Evolutionary conservation across 2,113 vertebrate species (phyloP).

Genomic region (Oryzias woworae): DNA sequence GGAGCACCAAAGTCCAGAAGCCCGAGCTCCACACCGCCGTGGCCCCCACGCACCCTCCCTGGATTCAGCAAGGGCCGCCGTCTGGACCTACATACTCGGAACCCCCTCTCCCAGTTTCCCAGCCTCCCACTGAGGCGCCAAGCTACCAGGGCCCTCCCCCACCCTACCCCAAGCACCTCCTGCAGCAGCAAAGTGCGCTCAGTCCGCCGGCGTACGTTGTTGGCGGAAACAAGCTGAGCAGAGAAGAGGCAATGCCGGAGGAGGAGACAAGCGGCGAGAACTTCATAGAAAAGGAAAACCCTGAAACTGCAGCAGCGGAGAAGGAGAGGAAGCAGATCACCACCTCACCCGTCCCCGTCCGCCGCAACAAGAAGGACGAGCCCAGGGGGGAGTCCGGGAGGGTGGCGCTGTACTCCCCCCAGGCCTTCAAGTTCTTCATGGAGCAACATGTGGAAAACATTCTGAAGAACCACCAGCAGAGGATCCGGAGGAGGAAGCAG

Average conservation of each 20-base stretch:
- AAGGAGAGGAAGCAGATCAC: conserved; percentile 97
- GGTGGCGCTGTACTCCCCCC: conserved; percentile 91
- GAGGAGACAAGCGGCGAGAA: conserved; percentile 73
- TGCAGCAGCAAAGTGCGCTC: conserved; percentile 82
- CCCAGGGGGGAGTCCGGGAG: conserved; percentile 88
- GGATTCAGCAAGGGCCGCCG: conserved; percentile 79
- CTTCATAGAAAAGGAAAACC: conserved; percentile 69
- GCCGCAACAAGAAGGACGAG: conserved; percentile 89
- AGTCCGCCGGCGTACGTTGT: conserved; percentile 61
- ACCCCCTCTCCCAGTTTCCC: conserved; percentile 50
- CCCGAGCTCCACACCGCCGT: conserved; percentile 94
- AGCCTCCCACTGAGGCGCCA: conserved; percentile 60
- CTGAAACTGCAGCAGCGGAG: conserved; percentile 71
- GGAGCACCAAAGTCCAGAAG: conserved; percentile 93
- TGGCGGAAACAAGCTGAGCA: conserved; percentile 45
- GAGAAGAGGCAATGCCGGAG: conserved; percentile 52
- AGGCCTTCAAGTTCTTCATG: conserved; percentile 99
- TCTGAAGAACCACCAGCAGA: conserved; percentile 93
- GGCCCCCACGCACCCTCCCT: conserved; percentile 91
- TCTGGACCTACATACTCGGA: conserved; percentile 67
- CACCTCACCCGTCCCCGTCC: conserved; percentile 92
- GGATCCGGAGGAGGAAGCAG: conserved; percentile 94
- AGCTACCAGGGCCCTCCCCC: conserved; percentile 85
- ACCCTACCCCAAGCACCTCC: conserved; percentile 91
- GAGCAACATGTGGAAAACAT: conserved; percentile 98